Evolutionary conservation across 2,888 invertebrate genomes (phyloP), one percentile per base, ranked within the genome.

Genomic region (Chrysolina haemoptera): DNA sequence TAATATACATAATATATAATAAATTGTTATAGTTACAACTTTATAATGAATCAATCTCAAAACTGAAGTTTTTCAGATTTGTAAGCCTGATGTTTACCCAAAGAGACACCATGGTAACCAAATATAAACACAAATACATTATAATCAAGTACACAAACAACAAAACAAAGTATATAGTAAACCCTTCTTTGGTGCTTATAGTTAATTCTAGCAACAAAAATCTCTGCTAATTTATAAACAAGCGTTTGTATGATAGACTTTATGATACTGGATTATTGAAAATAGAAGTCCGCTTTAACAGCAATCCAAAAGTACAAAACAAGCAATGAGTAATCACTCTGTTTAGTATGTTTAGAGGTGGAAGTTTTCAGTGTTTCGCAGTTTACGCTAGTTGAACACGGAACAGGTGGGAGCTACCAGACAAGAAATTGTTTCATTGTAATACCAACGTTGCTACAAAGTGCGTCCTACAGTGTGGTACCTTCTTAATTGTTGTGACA

Each of bases 341-440:
- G 64, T 64, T n/a, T n/a, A n/a, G n/a, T n/a, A n/a, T n/a, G n/a
- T n/a, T n/a, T 48, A 55, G 64, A 74, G 64, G 76, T 76, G 77
- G 80, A 80, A 79, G 80, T 78, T 81, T 83, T 81, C 81, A 77
- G 81, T 79, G 67, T 73, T 70, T 41, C 59, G 68, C 68, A 70
- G 76, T 84, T 82, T 76, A 82, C 81, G 82, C 82, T 85, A 82
- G 81, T 75, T 85, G 84, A 79, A 83, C 85, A 85, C 84, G 81
- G 81, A 82, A 84, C 85, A 84, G 84, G 85, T 84, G 85, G 67
- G 27, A 67, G 79, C 82, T 81, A 82, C 81, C 79, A 79, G 81
- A 83, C 70, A 77, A 78, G 78, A 80, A 81, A 82, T 82, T 79
- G 78, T 82, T 81, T 82, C 82, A 84, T 84, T 84, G 82, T 82